These are phyloP conservation scores for Amphibalanus amphitrite DNA, from an alignment of 1,140 invertebrate genomes.

Conservation along the genomic window DNA sequence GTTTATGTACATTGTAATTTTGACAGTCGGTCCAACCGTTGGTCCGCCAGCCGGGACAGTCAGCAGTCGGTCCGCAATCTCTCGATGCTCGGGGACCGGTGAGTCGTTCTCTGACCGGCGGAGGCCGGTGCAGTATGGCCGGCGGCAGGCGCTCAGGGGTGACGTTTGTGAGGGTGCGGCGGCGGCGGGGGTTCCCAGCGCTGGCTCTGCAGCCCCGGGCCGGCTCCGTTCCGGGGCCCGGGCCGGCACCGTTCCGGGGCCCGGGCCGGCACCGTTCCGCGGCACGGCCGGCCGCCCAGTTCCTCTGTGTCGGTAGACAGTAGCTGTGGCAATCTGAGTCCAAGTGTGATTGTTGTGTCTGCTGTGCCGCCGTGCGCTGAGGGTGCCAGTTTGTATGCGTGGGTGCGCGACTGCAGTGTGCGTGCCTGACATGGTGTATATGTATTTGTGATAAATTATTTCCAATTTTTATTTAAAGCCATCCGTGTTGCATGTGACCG, in stretches of 20 bases:
- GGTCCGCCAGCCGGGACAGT: no score
- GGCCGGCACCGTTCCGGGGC: neutral
- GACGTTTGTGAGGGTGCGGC: neutral
- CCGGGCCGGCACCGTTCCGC: neutral
- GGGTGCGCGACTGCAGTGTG: neutral
- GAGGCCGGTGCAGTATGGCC: neutral
- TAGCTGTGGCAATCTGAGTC: neutral
- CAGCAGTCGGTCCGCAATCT: no score
- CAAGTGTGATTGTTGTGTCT: neutral
- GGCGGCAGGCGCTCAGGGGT: neutral
- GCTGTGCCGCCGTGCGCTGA: no score
- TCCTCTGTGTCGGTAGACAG: neutral
- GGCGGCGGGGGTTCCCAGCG: neutral
- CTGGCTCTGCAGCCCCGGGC: no score
- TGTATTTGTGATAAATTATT: neutral
- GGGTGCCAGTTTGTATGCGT: neutral
- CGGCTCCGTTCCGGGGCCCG: neutral
- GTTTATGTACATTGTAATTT: neutral
- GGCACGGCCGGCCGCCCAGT: neutral
- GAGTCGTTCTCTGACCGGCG: neutral
- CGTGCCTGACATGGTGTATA: neutral
- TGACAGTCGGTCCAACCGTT: no score
- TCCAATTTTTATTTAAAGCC: neutral
- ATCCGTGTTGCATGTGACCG: neutral
- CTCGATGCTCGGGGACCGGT: neutral